Evolutionary conservation across 1,140 invertebrate species (phyloP).

Genomic region (Habropoda laboriosa): DNA sequence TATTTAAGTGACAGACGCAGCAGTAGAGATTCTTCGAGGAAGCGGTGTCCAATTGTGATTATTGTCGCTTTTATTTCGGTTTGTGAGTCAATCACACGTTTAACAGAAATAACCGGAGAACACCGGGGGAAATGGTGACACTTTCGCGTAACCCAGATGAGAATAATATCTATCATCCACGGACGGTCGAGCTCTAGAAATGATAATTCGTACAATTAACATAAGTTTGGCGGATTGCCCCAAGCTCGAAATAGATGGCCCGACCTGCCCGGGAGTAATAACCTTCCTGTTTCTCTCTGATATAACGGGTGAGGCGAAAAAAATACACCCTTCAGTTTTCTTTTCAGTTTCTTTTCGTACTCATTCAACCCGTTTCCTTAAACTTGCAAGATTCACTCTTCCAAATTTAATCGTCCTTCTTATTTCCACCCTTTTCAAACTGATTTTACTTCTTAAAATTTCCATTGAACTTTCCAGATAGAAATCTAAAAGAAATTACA

Average conservation of each 20-base stretch:
- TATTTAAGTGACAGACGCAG: no score
- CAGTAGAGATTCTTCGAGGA: no score
- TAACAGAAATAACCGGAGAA: not conserved
- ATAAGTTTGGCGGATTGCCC: slow-evolving; percentile 78
- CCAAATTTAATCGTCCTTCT: not conserved
- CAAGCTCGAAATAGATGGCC: slow-evolving; percentile 76
- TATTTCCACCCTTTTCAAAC: no score
- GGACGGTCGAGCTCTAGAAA: slow-evolving; percentile 54
- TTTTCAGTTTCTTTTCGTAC: not conserved
- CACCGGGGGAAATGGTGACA: not conserved
- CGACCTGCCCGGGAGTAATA: slow-evolving; percentile 75
- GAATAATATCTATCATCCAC: slow-evolving; percentile 12
- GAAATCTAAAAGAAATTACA: no score
- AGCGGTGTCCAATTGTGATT: no score
- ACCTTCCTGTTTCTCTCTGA: slow-evolving; percentile 73
- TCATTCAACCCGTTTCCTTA: no score
- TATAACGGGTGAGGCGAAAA: slow-evolving; percentile 39
- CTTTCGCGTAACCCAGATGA: slow-evolving; percentile 9
- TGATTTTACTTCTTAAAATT: not conserved
- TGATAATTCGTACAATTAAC: slow-evolving; percentile 78
- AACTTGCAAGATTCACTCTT: not conserved
- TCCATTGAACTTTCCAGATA: not conserved
- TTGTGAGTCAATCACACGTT: not conserved
- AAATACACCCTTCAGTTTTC: not conserved
- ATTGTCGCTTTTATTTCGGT: no score